Conservation (phyloP, 2,113 vertebrate species). For the Pelobates fuscus region DNA sequence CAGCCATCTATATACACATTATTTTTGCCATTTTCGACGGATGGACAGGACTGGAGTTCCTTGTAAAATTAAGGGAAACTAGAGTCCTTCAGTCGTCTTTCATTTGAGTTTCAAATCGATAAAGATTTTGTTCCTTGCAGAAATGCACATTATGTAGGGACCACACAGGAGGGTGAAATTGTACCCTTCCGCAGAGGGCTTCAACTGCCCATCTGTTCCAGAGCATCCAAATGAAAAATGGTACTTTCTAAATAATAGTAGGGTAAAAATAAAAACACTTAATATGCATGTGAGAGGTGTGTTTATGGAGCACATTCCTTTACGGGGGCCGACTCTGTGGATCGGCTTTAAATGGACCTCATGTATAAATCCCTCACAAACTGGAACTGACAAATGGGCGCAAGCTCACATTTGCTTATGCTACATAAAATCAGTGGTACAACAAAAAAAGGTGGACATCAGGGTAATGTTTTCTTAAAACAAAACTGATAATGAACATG, state of each 20-base stretch:
- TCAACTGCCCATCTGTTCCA: slow-evolving; percentile 43
- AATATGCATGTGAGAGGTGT: slow-evolving; percentile 4
- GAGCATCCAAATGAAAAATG: slow-evolving; percentile 40
- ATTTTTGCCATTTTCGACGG: slow-evolving; percentile 31
- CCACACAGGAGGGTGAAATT: slow-evolving; percentile 43
- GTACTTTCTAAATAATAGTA: slow-evolving; percentile 22
- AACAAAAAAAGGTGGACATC: no score
- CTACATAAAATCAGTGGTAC: no score
- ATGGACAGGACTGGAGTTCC: slow-evolving; percentile 32
- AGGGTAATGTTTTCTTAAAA: no score
- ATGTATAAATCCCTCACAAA: background rate
- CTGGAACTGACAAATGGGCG: no score
- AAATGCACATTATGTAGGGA: slow-evolving; percentile 43
- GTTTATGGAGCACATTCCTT: slow-evolving; percentile 2
- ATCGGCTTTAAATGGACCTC: background rate
- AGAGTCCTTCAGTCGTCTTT: slow-evolving; percentile 47
- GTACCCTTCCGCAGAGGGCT: slow-evolving; percentile 41
- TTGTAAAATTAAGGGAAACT: slow-evolving; percentile 48
- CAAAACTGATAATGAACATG: no score
- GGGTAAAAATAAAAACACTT: slow-evolving; percentile 40
- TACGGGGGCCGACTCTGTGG: background rate
- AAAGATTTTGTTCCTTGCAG: slow-evolving; percentile 39
- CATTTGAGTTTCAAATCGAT: slow-evolving; percentile 44
- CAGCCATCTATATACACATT: slow-evolving; percentile 29
- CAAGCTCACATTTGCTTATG: no score